Base-by-base conservation (phyloP, 2,113 vertebrate species). In the Engraulis encrasicolus region DNA sequence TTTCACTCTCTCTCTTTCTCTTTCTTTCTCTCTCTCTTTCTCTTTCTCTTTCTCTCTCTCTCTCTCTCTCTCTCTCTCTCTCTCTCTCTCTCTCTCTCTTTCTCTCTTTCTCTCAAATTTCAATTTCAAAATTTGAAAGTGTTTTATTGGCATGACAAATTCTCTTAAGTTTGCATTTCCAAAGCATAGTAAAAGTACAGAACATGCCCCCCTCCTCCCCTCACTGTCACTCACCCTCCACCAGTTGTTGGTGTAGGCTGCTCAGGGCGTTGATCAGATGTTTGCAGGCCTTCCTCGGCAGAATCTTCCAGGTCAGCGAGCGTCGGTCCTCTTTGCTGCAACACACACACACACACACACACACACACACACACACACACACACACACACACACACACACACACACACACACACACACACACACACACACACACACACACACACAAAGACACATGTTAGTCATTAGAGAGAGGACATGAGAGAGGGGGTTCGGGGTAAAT, bases 251-350 rank as follows among this genome's bases (percentile, higher is more conserved):
- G 91, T 98, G 94, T 61, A 99, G 94, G 86, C 95, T 97, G 93
- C 92, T 97, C 90, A 99, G 93, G 31, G 96, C 96, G 89, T 97
- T 99, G 92, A 99, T 95, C 89, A 99, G 95, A 91, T 97, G 96
- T 93, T 99, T 99, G 92, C 97, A 99, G 85, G 98, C 97, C 92
- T 98, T 98, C 95, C 99, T 97, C 86, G 98, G 98, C 88, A 99
- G 91, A 83, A 96, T 97, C 92, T 99, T 99, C 98, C 98, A 99
- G 0, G 96, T 97, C 85, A 98, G 88, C 86, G 94, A 94, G 92
- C 97, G 97, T 90, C 97, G 98, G 90, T 99, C 98, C 77, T 98
- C 98, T 91, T 94, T 97, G 91, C 98, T 99, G 90, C 88, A 93
- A 94, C 85, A 66, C n/a, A 20, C 54, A 58, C 2, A 58, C 54